These are phyloP conservation scores for Phalera bucephala DNA, from an alignment of 2,888 invertebrate genomes.

Conservation along the genomic window DNA sequence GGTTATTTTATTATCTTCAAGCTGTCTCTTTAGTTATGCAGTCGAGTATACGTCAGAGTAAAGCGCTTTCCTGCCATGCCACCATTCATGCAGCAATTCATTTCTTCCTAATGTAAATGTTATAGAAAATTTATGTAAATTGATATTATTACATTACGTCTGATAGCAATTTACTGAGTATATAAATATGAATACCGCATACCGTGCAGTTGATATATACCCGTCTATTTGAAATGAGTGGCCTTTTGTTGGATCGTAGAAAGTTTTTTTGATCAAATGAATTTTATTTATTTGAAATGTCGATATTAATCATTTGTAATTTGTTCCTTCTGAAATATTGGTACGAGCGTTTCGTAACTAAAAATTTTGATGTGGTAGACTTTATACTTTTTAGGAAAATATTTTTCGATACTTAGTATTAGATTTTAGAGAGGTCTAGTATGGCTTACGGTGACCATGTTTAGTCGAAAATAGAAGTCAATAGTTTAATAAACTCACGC, in stretches of 20 bases:
- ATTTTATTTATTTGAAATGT: constrained; percentile 23
- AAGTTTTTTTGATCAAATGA: constrained; percentile 34
- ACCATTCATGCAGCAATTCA: constrained; percentile 59
- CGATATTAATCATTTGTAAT: constrained; percentile 27
- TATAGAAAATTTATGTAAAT: constrained; percentile 80
- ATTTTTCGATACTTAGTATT: too few species aligned
- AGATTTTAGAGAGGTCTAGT: too few species aligned
- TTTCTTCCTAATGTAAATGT: constrained; percentile 78
- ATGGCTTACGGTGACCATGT: too few species aligned
- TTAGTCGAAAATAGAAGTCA: too few species aligned
- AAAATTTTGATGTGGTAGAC: too few species aligned
- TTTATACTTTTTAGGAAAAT: too few species aligned
- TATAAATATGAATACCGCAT: constrained; percentile 70
- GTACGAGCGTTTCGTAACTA: too few species aligned
- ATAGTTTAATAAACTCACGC: too few species aligned
- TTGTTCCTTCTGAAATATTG: constrained; percentile 31
- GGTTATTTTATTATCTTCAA: background rate
- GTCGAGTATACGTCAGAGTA: constrained; percentile 13
- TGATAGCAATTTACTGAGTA: constrained; percentile 65
- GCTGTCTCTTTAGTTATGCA: constrained; percentile 6
- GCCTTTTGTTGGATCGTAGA: constrained; percentile 42
- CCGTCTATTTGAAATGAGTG: constrained; percentile 43
- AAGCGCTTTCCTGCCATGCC: constrained; percentile 21
- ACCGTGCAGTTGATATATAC: constrained; percentile 45
- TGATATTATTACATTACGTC: constrained; percentile 73